Base-by-base conservation (phyloP, 1,140 invertebrate species). In the Papilio helenus region DNA sequence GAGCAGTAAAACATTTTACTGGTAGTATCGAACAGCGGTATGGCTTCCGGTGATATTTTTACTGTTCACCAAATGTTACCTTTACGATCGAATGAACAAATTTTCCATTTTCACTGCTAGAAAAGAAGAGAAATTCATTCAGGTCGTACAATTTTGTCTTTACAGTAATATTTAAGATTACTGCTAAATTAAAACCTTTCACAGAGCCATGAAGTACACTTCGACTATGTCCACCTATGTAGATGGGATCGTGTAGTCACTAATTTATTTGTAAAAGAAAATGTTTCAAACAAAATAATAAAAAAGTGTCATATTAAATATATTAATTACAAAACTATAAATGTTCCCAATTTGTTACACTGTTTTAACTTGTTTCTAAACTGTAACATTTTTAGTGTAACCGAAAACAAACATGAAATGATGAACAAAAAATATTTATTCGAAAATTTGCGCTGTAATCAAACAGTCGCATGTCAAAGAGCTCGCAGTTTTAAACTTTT, bases 351-450 rank as follows among this genome's bases (percentile, higher is more conserved):
- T 9, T 9, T n/a, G 1, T 55, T 55, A 8, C 14, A 49, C 34
- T 39, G 34, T 29, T 1, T 0, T 39, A 16, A 16, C 46, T 49
- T 16, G 20, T 61, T 61, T 26, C 3, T 26, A 68, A 68, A 29
- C 12, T 68, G 61, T 65, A 68, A 68, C 61, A 29, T 29, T 29
- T 68, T 68, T 68, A 68, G 14, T 29, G 61, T 68, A 68, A 68
- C 58, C 14, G 5, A 29, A 68, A 12, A 29, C 23, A 68, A 68
- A 68, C 26, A 68, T 29, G 12, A 68, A 68, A 29, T 29, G 61
- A 68, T 68, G 61, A 34, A 68, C 61, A 68, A 68, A 68, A 68
- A 68, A 68, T 68, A 29, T 68, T 29, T 68, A 68, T 68, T 68
- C 61, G 12, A 16, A 65, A 65, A 29, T 68, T 68, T 68, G 61